Evolutionary conservation across 2,797 vertebrate genomes (phyloP), one percentile per base, ranked within the genome.

Genomic region (Pseudomugil tenellus): DNA sequence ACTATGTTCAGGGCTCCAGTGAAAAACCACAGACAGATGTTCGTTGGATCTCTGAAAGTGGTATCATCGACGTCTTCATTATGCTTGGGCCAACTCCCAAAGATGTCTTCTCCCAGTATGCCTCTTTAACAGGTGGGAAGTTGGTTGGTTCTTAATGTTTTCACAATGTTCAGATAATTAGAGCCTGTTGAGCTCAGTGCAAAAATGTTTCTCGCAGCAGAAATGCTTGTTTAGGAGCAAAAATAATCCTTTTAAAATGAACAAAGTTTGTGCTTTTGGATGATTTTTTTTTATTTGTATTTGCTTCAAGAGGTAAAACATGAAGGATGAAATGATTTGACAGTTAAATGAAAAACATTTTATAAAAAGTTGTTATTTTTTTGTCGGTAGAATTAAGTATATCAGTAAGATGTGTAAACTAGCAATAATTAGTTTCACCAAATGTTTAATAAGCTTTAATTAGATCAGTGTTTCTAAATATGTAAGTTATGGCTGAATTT

Each of bases 1-100:
- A 95, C 89, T 94, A 92, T 34, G 95, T 97, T 68, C 96, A 97
- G 79, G 96, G 96, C 1, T 95, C 95, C 1, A 96, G 94, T 23
- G 96, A 98, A 79, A 96, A 91, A 0, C 96, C 96, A 0, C 97
- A 98, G 92, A 98, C 96, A 0, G 96, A 98, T 2, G 94, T 98
- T 13, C 96, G 93, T 63, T 98, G 97, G 97, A 96, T 98, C 85
- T 98, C 97, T 0, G 97, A 98, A 86, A 98, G 95, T 0, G 97
- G 97, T 34, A 93, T 98, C 76, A 94, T 98, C 0, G 97, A 98
- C 0, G 95, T 94, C 14, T 98, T 97, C 70, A 79, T 98, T 31
- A 91, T 98, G 87, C 92, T 96, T 0, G 97, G 97, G 21, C 96
- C 97, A 1, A 87, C 91, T 0, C 91, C 94, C 4, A 83, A 68